These are phyloP conservation scores for Gadus chalcogrammus DNA, from an alignment of 2,113 vertebrate genomes.

Conservation along the genomic window DNA sequence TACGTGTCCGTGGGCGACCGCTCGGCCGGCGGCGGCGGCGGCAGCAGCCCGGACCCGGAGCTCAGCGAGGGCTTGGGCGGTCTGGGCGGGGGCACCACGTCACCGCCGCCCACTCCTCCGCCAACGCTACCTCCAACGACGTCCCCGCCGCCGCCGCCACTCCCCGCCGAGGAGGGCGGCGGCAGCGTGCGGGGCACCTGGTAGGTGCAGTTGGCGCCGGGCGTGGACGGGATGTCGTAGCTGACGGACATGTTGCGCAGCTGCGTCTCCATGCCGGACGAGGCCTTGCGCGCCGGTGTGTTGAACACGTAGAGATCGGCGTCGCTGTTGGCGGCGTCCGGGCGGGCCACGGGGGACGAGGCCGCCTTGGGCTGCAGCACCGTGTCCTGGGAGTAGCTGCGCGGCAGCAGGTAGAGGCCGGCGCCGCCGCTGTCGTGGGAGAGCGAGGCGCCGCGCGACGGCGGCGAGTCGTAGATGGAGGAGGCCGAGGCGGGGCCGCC, in stretches of 20 bases:
- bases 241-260: conserved; percentile 86
- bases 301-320: conserved; percentile 87
- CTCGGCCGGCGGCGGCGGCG: conserved; percentile 69
- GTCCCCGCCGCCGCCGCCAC: too few species aligned
- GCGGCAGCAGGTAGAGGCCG: conserved; percentile 86
- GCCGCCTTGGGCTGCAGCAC: conserved; percentile 81
- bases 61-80: conserved; percentile 87
- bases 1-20: conserved; percentile 88
- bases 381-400: conserved; percentile 92
- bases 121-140: conserved; percentile 39
- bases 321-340: conserved; percentile 74
- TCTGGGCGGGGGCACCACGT: conserved; percentile 87
- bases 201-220: conserved; percentile 86
- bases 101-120: conserved; percentile 67
- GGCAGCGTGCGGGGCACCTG: conserved; percentile 84
- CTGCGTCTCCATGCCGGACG: conserved; percentile 74
- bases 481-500: conserved; percentile 72
- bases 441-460: conserved; percentile 73
- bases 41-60: conserved; percentile 60
- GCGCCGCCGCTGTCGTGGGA: conserved; percentile 68
- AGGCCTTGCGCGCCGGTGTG: conserved; percentile 75
- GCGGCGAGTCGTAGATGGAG: conserved; percentile 86
- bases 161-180: conserved; percentile 58
- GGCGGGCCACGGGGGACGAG: conserved; percentile 71
- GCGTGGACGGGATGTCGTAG: conserved; percentile 92